Base-by-base conservation (phyloP, 2,113 vertebrate species). In the Oryzias woworae region DNA sequence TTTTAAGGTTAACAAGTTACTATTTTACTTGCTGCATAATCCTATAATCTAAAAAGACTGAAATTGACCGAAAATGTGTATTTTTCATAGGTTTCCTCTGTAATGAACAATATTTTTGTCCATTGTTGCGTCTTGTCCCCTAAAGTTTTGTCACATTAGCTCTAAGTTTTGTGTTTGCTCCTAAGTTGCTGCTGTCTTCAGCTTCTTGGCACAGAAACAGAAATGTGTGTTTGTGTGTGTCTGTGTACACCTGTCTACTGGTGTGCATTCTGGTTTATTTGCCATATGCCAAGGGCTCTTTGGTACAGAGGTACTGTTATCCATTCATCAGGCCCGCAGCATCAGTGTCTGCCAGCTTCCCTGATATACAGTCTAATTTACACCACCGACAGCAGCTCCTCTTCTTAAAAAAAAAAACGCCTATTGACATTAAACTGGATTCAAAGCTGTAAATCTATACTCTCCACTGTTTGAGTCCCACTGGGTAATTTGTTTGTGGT, bases 331-430 rank as follows among this genome's bases (percentile, higher is more conserved):
- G 53, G 20, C 57, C 63, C 42, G 65, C 70, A 70, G 81, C 64
- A 66, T 78, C 54, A 24, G 58, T 70, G 68, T 71, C 60, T 64
- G 83, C 50, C 22, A 23, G 53, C 71, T 66, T 66, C 71, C 68
- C 69, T 81, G 69, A 81, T 77, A 64, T 71, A 85, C 60, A 55
- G 58, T 71, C 64, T 71, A 74, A 83, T 84, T 78, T 74, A 84
- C 75, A 78, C 76, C 73, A 77, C 67, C 58, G 61, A 80, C 64
- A 60, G 53, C 10, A 0, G 28, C 58, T 66, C 58, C 54, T 23
- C 62, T 66, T 63, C 60, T 28, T 71, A 62, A 69, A 17, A 15
- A 17, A 15, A 28, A 28, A 76, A 80, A 62, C 51, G 54, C 50
- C 69, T 50, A 49, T 61, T 73, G 65, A 81, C 71, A 73, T 57